Evolutionary conservation across 1,140 invertebrate genomes (phyloP).

Genomic region (Dendrolimus kikuchii): DNA sequence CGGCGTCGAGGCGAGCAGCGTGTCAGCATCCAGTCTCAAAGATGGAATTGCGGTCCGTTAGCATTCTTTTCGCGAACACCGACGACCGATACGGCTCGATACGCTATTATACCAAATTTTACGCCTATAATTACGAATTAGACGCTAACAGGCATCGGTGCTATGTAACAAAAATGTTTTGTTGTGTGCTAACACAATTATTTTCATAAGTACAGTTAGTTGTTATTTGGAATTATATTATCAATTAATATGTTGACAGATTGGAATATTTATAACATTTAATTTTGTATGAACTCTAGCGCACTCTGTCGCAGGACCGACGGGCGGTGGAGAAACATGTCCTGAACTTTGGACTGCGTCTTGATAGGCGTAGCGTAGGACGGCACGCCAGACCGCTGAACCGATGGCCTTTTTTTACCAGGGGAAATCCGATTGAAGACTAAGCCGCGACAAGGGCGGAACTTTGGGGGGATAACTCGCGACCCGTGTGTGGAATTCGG

Average conservation of each 20-base stretch:
- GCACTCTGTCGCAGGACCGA: no score
- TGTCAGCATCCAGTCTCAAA: slow-evolving; percentile 11
- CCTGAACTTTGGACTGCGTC: no score
- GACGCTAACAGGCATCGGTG: slow-evolving; percentile 22
- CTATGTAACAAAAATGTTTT: slow-evolving; percentile 19
- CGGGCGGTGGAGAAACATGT: no score
- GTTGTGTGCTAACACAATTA: slow-evolving; percentile 24
- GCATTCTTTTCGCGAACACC: slow-evolving; percentile 48
- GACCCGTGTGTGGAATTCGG: no score
- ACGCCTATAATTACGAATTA: slow-evolving; percentile 57
- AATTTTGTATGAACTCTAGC: no score
- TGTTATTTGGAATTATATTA: neutral
- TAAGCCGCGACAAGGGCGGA: no score
- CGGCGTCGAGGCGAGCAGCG: slow-evolving; percentile 4
- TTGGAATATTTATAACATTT: no score
- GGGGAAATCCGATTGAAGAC: no score
- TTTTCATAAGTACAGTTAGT: slow-evolving; percentile 6
- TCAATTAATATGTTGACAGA: neutral
- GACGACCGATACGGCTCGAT: slow-evolving; percentile 31
- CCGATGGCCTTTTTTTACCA: no score
- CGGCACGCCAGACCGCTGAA: no score
- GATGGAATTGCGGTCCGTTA: slow-evolving; percentile 40
- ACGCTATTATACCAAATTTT: slow-evolving; percentile 47
- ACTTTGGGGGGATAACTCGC: no score
- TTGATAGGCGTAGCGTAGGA: no score